Evolutionary conservation across 2,113 vertebrate species (phyloP), one percentile per base, ranked within the genome.

Genomic region (Circaetus cinerascens): DNA sequence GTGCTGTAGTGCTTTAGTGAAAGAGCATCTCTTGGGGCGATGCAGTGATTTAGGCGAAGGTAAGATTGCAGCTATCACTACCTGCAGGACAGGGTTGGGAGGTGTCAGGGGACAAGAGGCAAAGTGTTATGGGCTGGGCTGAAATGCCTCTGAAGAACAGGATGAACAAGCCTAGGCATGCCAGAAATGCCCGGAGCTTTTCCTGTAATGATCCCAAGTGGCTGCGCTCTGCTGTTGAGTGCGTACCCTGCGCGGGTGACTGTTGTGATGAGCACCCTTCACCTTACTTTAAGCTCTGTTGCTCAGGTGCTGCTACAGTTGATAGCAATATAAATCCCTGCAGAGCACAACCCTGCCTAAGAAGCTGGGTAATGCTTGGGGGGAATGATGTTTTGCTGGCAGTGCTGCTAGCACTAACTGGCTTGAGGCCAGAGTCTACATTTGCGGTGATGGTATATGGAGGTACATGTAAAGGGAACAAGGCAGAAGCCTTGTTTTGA

Each of bases 401-500:
- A 78, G 56, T 3, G 2, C 69, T 69, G 56, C 66, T 6, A 13
- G 74, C 7, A 26, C 71, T 68, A 38, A 14, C 86, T 96, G 95
- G 94, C 88, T 76, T 4, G 62, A 43, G 78, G 92, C 94, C 92
- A 97, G 53, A 0, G 1, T 48, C 94, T 92, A 78, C 78, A 46
- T 94, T 88, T 93, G 69, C 1, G 2, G 66, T 21, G 68, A 38
- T 1, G 34, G 57, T 51, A 1, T 11, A 25, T 10, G 59, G 86
- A 95, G 62, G n/a, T 66, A 73, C 72, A 86, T 81, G 50, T 5
- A 41, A 91, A 86, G 59, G 26, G 63, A 90, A 41, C 0, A 0
- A 12, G 69, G 74, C 59, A 93, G 67, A 88, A 95, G 66, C 29
- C 36, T 90, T 96, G 74, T 88, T 96, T 97, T 95, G 94, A 90